These are phyloP conservation scores for Ricordea florida DNA, from an alignment of 92 coral and sea anemone species.

Conservation along the genomic window DNA sequence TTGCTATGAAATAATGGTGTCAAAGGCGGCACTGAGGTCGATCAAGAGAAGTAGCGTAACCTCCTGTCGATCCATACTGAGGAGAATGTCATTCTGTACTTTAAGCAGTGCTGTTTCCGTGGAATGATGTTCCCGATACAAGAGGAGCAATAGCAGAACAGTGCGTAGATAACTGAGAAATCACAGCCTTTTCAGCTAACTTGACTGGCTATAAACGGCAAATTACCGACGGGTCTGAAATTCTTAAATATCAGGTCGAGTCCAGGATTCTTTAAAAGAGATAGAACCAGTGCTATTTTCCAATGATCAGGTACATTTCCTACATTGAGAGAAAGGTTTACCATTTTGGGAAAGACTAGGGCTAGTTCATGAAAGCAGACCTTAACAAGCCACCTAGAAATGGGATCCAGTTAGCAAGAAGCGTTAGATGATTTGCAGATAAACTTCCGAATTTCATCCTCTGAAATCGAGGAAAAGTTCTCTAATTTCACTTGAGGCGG, in stretches of 20 bases:
- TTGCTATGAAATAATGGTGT: too few relatives aligned
- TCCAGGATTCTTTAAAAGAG: conserved; percentile 3
- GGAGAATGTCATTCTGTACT: too few relatives aligned
- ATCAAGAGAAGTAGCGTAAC: background rate
- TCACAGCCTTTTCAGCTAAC: conserved; percentile 19
- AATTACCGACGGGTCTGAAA: conserved; percentile 22
- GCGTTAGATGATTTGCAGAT: conserved; percentile 7
- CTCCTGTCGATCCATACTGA: too few relatives aligned
- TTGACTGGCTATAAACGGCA: conserved; percentile 40
- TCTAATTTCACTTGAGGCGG: conserved; percentile 22
- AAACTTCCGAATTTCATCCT: background rate
- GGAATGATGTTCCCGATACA: background rate
- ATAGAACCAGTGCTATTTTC: conserved; percentile 15
- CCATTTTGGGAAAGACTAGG: conserved; percentile 24
- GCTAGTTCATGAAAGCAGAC: conserved; percentile 6
- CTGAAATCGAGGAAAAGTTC: conserved; percentile 8
- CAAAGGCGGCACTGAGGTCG: conserved; percentile 3
- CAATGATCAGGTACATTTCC: conserved; percentile 11
- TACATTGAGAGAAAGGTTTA: conserved; percentile 30
- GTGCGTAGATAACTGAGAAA: conserved; percentile 7
- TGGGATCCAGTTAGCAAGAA: conserved; percentile 29
- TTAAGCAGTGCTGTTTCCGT: background rate
- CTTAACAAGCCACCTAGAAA: conserved; percentile 17
- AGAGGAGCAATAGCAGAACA: conserved; percentile 32
- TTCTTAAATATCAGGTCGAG: conserved; percentile 20